Evolutionary conservation across 2,888 invertebrate genomes (phyloP), one percentile per base, ranked within the genome.

Genomic region (Aelia acuminata): DNA sequence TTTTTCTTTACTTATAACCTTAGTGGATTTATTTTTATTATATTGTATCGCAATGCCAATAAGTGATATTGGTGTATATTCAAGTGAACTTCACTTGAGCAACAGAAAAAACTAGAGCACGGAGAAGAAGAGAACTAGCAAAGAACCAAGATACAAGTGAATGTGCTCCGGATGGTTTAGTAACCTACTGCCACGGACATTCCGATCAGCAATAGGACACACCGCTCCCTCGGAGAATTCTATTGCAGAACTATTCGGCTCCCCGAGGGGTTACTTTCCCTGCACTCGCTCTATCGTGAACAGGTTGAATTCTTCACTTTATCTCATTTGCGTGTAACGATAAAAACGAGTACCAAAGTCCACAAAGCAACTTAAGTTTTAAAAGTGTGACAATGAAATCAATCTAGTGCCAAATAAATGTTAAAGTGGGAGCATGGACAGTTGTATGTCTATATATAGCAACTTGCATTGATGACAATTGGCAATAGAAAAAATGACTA

Each of bases 91-190:
- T 22, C 8, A 22, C 1, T 7, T 3, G 5, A n/a, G n/a, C 26
- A 8, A 57, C 1, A 11, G 20, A 20, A 35, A 18, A n/a, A 31
- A 22, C 63, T 70, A 70, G 63, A 70, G 15, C 63, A 35, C 1
- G 5, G 15, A 57, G 63, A 7, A 7, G 35, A 18, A 35, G 63
- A 70, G 35, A 35, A 35, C 63, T 70, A 35, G 63, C 63, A 70
- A 43, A 80, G 15, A n/a, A 80, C 39, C 80, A 80, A 43, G 39
- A 80, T n/a, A 35, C n/a, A 80, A 80, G 80, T 43, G 80, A 80
- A 80, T 80, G 80, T 80, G 80, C 13, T 75, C 57, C 18, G 18
- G n/a, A 43, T 80, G 80, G 80, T 43, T 80, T 80, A 80, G 80
- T 80, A 80, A 80, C 80, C 80, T 80, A 80, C 43, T 80, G 43